Percentiles rank a stretch among this genome's conserved stretches.
phyloP scores from a whole-genome alignment of 2,797 vertebrate genomes.

The Orientallactaga sibirica region DNA sequence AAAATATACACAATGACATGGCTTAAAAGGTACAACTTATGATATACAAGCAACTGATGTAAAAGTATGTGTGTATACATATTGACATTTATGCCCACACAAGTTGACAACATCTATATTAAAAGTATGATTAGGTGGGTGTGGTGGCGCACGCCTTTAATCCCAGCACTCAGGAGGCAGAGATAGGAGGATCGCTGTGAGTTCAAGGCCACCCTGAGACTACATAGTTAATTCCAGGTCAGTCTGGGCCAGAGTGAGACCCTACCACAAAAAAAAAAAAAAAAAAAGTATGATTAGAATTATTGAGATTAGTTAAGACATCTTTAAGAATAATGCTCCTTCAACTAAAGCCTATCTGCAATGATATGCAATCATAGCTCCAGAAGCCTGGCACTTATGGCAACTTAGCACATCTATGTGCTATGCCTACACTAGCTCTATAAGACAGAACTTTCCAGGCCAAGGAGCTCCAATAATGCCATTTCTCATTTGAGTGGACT shows the following conservation, averaged over 20 bases:
- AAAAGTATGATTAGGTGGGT: background rate
- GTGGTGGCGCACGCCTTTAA: too few relatives aligned
- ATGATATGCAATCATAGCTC: background rate
- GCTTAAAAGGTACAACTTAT: conserved; percentile 40
- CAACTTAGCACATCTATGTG: background rate
- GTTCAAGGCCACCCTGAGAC: too few relatives aligned
- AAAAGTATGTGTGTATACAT: background rate
- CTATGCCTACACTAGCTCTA: background rate
- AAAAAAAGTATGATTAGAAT: background rate
- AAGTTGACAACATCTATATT: background rate
- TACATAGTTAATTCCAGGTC: too few relatives aligned
- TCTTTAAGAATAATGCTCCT: background rate
- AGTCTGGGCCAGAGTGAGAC: too few relatives aligned
- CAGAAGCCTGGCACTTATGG: background rate
- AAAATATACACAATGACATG: conserved; percentile 6
- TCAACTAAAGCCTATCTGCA: background rate
- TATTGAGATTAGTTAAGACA: background rate
- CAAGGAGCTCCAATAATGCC: background rate
- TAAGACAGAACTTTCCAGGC: background rate
- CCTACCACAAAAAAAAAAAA: too few relatives aligned
- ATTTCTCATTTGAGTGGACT: background rate
- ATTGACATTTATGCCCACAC: background rate
- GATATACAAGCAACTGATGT: background rate
- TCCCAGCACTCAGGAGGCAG: too few relatives aligned
- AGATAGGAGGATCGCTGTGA: too few relatives aligned